A percentile compares a stretch with the other conserved stretches of the same genome.
Conservation (phyloP, 2,888 invertebrate genomes). For the Amphipoea oculea region DNA sequence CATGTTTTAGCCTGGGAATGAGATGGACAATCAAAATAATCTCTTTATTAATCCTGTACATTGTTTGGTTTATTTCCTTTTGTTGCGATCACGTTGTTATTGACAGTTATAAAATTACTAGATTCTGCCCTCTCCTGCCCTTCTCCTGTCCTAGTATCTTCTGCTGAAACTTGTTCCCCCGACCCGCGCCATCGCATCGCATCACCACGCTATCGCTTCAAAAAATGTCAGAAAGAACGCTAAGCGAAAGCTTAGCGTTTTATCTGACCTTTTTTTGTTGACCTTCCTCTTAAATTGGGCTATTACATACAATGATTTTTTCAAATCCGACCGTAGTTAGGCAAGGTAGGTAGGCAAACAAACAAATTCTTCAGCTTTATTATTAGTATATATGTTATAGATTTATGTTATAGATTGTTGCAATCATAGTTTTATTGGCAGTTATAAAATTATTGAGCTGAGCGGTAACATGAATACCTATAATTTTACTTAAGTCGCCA, state of each 20-base stretch:
- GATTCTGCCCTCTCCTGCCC: not conserved
- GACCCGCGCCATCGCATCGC: not conserved
- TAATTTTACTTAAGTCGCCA: not conserved
- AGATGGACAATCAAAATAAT: constrained; percentile 26
- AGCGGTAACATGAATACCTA: not conserved
- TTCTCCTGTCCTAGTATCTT: no score
- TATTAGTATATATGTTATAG: no score
- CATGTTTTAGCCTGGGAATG: constrained; percentile 35
- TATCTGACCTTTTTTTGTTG: no score
- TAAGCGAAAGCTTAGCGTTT: no score
- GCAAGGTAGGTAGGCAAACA: no score
- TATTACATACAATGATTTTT: not conserved
- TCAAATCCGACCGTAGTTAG: not conserved
- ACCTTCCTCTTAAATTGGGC: not conserved
- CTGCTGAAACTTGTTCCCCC: not conserved
- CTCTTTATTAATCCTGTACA: not conserved
- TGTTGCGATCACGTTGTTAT: not conserved
- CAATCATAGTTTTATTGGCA: not conserved
- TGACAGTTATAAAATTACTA: not conserved
- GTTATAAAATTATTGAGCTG: not conserved
- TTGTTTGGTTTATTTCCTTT: constrained; percentile 19
- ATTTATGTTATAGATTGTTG: no score
- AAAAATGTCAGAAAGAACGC: no score
- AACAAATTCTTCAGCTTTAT: not conserved
- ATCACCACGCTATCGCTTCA: not conserved